Conservation (phyloP, 2,113 vertebrate genomes). For the Eonycteris spelaea region DNA sequence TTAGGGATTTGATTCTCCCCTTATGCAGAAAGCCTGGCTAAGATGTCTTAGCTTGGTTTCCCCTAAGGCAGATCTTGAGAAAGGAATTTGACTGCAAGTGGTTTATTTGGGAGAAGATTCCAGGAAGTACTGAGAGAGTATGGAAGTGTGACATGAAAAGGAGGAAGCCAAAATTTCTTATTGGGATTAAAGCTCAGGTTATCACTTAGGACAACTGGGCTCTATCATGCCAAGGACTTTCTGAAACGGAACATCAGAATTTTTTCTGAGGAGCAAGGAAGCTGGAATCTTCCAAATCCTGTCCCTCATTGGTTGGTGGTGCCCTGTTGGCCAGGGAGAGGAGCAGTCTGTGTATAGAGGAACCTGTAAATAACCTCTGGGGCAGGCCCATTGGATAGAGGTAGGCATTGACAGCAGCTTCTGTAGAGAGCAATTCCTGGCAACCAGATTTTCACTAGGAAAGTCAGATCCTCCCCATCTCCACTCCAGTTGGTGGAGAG, state of each 20-base stretch:
- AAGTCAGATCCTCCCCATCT: not conserved
- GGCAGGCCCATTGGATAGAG: accelerated
- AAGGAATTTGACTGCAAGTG: no score
- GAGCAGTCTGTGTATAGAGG: not conserved
- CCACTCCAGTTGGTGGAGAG: not conserved
- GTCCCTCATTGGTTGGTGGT: not conserved
- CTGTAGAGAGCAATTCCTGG: not conserved
- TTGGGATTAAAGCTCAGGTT: not conserved
- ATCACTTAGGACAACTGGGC: not conserved
- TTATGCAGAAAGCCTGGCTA: not conserved
- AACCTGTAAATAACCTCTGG: not conserved
- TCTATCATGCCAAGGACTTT: not conserved
- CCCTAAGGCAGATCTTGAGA: not conserved
- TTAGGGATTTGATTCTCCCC: not conserved
- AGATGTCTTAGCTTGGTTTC: not conserved
- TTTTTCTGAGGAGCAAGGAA: not conserved
- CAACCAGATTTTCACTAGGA: not conserved
- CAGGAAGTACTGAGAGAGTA: not conserved
- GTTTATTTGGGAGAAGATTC: not conserved
- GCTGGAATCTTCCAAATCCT: not conserved
- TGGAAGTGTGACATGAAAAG: accelerated
- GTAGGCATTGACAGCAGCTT: not conserved
- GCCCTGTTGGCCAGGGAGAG: not conserved
- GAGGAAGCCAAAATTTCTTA: not conserved
- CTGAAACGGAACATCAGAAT: not conserved